Evolutionary conservation across 1,140 invertebrate species (phyloP), one percentile per base, ranked within the genome.

Genomic region (Akabosia matsudoensis): DNA sequence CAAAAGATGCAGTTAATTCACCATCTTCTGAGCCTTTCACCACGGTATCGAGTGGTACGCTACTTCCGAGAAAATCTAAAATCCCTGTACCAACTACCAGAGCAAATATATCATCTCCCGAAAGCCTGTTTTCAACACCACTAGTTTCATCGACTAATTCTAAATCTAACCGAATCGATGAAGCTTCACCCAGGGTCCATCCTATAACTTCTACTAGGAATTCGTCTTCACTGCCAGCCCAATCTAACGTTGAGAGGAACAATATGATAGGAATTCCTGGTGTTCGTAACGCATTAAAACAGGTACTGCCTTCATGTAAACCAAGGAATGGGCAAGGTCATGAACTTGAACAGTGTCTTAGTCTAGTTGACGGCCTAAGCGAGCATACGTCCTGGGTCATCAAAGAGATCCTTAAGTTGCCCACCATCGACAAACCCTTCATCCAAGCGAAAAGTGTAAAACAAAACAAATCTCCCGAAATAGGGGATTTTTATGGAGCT

Each of bases 21-120:
- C 37, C 37, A n/a, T 45, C 7, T 10, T 45, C 7, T 45, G 37
- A 45, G 37, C 7, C 7, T 18, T 18, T 18, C 37, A 45, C 18
- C 37, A 45, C 54, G 4, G 54, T n/a, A 56, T 22, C 54, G 10
- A 24, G 24, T n/a, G 22, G 24, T 16, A 16, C n/a, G 22, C n/a
- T 22, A 56, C 7, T 24, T 16, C 54, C 54, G 24, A 13, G 4
- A 56, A 67, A 67, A 10, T 67, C 61, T 30, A 67, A 30, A 67
- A 67, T 67, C 28, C 61, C 61, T 13, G 30, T 67, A n/a, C 61
- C 61, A 67, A 67, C 28, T 30, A 67, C 61, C 61, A 67, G 31
- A 67, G 7, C 61, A 67, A 67, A 67, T 45, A 45, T 7, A 45
- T 7, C 37, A 45, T 18, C 37, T 45, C 7, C 7, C 7, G 37